Percentiles rank a stretch among this genome's conserved stretches.
Conservation (phyloP, 64 coral and sea anemone species). For the Trachythela sp. region DNA sequence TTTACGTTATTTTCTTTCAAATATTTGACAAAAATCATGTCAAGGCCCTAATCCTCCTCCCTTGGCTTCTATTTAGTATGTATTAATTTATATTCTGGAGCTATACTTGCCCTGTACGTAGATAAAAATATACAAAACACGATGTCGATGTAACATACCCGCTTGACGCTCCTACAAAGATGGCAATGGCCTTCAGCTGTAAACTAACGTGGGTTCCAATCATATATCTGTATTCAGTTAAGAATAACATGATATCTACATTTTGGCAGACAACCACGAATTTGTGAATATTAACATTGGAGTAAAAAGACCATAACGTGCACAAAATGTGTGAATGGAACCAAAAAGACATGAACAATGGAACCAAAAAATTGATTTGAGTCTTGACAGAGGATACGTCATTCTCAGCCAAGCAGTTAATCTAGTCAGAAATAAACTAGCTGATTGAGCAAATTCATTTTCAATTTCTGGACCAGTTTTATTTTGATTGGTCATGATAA, state of each 20-base stretch:
- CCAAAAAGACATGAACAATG: too few species aligned
- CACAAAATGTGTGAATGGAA: too few species aligned
- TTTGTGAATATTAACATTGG: background rate
- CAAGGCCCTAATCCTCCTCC: too few species aligned
- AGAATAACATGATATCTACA: background rate
- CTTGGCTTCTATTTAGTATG: too few species aligned
- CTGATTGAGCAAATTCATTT: slow-evolving; percentile 86
- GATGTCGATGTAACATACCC: slow-evolving; percentile 57
- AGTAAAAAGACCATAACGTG: background rate
- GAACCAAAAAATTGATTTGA: too few species aligned
- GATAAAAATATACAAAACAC: background rate
- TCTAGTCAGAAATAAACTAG: slow-evolving; percentile 92
- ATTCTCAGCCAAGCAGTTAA: slow-evolving; percentile 87
- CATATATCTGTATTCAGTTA: slow-evolving; percentile 79
- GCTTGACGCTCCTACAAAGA: slow-evolving; percentile 95
- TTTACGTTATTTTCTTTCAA: too few species aligned
- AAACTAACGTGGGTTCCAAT: slow-evolving; percentile 73
- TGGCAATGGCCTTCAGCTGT: slow-evolving; percentile 77
- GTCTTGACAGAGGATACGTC: slow-evolving; percentile 92
- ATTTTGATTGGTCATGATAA: slow-evolving; percentile 64
- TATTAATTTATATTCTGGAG: too few species aligned
- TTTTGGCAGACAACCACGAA: background rate
- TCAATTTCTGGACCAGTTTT: slow-evolving; percentile 97
- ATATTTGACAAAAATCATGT: too few species aligned
- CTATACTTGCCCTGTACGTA: too few species aligned